phyloP scores from a whole-genome alignment of 2,797 vertebrate genomes.

The Hypotaenidia okinawae region DNA sequence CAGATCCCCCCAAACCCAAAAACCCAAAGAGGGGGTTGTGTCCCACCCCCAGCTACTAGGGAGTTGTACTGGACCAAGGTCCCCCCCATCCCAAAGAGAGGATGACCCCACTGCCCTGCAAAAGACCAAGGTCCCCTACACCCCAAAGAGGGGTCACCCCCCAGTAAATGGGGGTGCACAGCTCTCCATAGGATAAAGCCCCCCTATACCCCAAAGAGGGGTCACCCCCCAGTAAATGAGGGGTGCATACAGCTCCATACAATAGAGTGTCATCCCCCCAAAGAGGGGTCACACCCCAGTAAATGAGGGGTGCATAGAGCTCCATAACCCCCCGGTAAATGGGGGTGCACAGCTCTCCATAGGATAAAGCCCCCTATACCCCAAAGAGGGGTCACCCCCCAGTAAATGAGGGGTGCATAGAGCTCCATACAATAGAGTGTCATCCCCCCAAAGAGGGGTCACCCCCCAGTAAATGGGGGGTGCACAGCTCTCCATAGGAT shows the following conservation, averaged over 20 bases:
- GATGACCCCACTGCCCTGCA: background rate
- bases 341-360: background rate
- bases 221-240: too few relatives aligned
- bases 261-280: background rate
- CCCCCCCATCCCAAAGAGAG: background rate
- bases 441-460: background rate
- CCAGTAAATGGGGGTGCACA: background rate
- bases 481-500: background rate
- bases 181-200: background rate
- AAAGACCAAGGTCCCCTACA: background rate
- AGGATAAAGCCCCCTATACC: background rate
- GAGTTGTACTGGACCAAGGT: background rate
- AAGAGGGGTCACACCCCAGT: too few relatives aligned
- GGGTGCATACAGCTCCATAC: background rate
- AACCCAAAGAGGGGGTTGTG: background rate
- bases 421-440: too few relatives aligned
- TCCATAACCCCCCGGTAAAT: too few relatives aligned
- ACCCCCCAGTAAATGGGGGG: background rate
- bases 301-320: too few relatives aligned
- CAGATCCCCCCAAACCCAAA: background rate
- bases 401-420: too few relatives aligned
- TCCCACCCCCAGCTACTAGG: background rate
- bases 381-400: too few relatives aligned
- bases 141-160: background rate
- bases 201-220: background rate